These are phyloP conservation scores for Psylliodes chrysocephalus DNA, from an alignment of 2,888 invertebrate species.

Conservation along the genomic window DNA sequence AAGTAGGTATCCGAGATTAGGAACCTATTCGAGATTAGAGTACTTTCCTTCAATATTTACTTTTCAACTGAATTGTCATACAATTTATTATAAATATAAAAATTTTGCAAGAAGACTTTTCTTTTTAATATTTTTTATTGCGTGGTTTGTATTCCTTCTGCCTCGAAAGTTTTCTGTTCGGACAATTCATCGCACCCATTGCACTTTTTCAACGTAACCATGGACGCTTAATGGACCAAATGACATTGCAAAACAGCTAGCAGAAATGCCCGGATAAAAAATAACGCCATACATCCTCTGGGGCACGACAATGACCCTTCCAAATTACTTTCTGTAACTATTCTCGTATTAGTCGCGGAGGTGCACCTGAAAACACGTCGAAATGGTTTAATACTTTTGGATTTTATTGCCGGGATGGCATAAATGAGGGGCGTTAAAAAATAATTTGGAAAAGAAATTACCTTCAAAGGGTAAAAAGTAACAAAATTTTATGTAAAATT, in stretches of 20 bases:
- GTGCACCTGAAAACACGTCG: slow-evolving; percentile 5
- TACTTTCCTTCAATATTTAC: too few species aligned
- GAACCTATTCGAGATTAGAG: too few species aligned
- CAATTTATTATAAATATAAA: too few species aligned
- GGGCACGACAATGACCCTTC: slow-evolving; percentile 54
- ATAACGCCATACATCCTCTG: slow-evolving; percentile 53
- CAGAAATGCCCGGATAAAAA: slow-evolving; percentile 53
- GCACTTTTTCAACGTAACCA: background rate
- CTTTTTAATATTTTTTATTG: too few species aligned
- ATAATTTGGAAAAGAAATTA: slow-evolving; percentile 1
- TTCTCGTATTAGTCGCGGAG: slow-evolving; percentile 27
- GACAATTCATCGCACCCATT: background rate
- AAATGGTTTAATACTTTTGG: slow-evolving; percentile 2
- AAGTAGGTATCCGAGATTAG: too few species aligned
- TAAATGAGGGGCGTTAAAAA: background rate
- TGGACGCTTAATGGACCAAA: slow-evolving; percentile 26
- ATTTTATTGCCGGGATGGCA: background rate
- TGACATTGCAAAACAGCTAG: slow-evolving; percentile 11
- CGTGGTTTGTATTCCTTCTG: too few species aligned
- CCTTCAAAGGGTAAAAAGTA: background rate
- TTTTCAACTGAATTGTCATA: too few species aligned
- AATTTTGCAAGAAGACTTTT: too few species aligned
- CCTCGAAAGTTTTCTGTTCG: too few species aligned
- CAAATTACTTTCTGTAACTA: slow-evolving; percentile 46
- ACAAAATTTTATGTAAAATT: background rate